These are phyloP conservation scores for Chloromyia formosa DNA, from an alignment of 2,888 invertebrate species.

Conservation along the genomic window DNA sequence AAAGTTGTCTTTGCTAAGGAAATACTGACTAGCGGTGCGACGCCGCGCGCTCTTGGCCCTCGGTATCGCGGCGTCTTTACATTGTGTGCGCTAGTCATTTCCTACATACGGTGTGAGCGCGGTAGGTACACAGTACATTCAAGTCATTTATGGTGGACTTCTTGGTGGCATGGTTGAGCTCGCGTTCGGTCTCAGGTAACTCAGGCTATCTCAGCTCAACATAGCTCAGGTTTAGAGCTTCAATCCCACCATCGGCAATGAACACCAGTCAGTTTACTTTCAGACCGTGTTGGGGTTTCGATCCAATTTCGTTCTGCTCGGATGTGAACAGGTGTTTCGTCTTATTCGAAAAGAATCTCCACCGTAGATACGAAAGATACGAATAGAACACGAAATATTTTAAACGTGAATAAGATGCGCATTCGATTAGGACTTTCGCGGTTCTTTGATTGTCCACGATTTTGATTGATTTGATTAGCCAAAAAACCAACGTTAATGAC, in stretches of 20 bases:
- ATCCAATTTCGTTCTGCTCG: constrained; percentile 15
- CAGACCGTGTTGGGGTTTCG: constrained; percentile 36
- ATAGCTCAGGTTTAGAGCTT: constrained; percentile 15
- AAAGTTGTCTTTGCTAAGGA: constrained; percentile 21
- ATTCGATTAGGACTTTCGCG: constrained; percentile 7
- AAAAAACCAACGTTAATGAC: constrained; percentile 7
- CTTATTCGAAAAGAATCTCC: not conserved
- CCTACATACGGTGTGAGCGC: constrained; percentile 13
- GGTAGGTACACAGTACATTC: constrained; percentile 25
- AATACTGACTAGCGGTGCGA: too few relatives aligned
- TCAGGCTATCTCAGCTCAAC: not conserved
- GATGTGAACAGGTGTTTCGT: constrained; percentile 29
- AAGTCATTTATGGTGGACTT: constrained; percentile 37
- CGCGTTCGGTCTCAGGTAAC: constrained; percentile 2
- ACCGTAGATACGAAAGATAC: not conserved
- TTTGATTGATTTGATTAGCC: not conserved
- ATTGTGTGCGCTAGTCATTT: constrained; percentile 17
- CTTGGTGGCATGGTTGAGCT: constrained; percentile 31
- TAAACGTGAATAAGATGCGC: not conserved
- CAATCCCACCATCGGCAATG: constrained; percentile 8
- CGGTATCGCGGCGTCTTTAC: not conserved
- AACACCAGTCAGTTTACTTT: constrained; percentile 28
- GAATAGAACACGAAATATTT: not conserved
- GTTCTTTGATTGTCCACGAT: constrained; percentile 15
- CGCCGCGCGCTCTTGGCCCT: not conserved